A percentile compares a stretch with the other conserved stretches of the same genome.
phyloP scores from a whole-genome alignment of 2,113 vertebrate genomes.

The Plecturocebus donacophilus region DNA sequence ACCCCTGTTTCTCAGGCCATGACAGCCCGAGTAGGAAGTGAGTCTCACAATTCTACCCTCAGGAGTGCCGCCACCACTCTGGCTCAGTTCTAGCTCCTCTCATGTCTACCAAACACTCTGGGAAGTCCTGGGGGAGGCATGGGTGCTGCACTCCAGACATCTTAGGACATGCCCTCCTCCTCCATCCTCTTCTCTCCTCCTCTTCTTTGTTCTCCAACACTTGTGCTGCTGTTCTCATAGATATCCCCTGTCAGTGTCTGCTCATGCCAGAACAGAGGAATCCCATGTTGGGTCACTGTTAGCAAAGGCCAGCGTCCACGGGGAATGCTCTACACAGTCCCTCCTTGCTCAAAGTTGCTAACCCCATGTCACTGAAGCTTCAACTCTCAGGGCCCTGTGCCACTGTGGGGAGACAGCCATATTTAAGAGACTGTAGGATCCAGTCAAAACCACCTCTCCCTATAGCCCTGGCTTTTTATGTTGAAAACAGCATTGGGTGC shows the following conservation, averaged over 20 bases:
- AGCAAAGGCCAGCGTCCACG: background rate
- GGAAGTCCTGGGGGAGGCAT: background rate
- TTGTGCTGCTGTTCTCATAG: background rate
- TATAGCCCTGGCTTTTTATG: background rate
- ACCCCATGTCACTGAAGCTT: background rate
- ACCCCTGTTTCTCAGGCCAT: background rate
- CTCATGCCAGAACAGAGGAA: background rate
- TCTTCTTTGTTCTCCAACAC: background rate
- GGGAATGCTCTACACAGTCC: background rate
- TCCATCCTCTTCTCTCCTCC: background rate
- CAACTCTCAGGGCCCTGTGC: background rate
- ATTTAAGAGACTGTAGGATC: background rate
- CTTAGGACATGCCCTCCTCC: background rate
- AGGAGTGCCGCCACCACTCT: background rate
- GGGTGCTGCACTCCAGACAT: background rate
- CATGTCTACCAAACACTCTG: background rate
- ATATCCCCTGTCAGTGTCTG: background rate
- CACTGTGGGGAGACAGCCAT: background rate
- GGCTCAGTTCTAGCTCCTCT: too few relatives aligned
- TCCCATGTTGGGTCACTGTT: background rate
- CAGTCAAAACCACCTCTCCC: background rate
- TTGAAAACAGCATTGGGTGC: background rate
- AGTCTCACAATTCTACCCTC: background rate
- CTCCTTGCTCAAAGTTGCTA: background rate
- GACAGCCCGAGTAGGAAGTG: too few relatives aligned